Conservation (phyloP, 2,113 vertebrate genomes). For the Odocoileus virginianus region DNA sequence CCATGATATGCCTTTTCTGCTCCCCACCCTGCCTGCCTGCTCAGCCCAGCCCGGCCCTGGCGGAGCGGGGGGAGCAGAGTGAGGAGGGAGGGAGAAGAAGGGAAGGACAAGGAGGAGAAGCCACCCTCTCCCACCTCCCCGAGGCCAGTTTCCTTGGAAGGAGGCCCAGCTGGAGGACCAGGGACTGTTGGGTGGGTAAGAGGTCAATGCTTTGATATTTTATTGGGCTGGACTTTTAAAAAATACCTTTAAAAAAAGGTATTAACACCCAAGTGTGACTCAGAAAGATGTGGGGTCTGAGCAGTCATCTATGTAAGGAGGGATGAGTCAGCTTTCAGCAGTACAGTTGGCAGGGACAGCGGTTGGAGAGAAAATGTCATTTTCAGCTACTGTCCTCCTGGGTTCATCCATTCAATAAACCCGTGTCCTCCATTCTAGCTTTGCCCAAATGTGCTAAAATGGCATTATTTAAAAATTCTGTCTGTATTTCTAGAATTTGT, state of each 20-base stretch:
- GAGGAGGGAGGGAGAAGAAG: not conserved
- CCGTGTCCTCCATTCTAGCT: not conserved
- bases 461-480: not conserved
- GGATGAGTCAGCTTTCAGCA: not conserved
- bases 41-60: not conserved
- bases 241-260: not conserved
- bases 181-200: not conserved
- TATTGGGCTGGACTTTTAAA: not conserved
- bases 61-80: not conserved
- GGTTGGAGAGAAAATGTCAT: not conserved
- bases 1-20: not conserved
- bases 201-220: not conserved
- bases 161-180: not conserved
- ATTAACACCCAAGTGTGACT: not conserved
- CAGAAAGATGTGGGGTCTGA: not conserved
- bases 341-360: not conserved
- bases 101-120: not conserved
- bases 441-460: not conserved
- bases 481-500: not conserved
- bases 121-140: not conserved
- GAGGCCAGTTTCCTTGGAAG: not conserved
- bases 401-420: not conserved
- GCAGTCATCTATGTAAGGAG: not conserved
- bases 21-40: not conserved
- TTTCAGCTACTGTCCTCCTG: not conserved